Evolutionary conservation across 1,140 invertebrate genomes (phyloP).

Genomic region (Alviniconcha marisindica): DNA sequence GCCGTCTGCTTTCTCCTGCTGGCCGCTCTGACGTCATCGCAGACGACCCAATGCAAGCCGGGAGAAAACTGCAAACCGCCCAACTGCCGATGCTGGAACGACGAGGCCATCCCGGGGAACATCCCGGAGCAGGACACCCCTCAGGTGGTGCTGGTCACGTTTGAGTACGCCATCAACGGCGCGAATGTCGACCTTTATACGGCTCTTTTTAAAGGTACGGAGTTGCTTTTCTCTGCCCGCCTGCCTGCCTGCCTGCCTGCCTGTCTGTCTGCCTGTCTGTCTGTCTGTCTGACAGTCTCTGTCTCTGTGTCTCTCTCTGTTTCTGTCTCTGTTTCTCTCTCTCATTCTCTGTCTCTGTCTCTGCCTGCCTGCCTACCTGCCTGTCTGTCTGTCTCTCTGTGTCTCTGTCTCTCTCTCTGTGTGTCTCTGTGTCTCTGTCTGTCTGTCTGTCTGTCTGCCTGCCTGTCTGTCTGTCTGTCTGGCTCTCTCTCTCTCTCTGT

Average conservation of each 20-base stretch:
- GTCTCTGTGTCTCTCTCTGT: too few relatives aligned
- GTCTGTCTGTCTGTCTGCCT: too few relatives aligned
- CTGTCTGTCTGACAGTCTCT: neutral
- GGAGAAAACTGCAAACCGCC: constrained; percentile 46
- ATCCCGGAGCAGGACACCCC: constrained; percentile 82
- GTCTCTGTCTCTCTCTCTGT: too few relatives aligned
- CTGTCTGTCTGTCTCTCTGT: too few relatives aligned
- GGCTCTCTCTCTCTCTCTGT: too few relatives aligned
- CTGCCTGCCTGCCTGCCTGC: neutral
- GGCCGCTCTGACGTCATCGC: neutral
- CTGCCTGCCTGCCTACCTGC: too few relatives aligned
- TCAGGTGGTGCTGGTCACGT: constrained; percentile 96
- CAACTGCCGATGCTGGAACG: constrained; percentile 52
- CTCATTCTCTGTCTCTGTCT: too few relatives aligned
- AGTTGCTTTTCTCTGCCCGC: neutral
- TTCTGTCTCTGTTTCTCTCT: too few relatives aligned
- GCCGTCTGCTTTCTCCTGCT: neutral
- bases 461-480: too few relatives aligned
- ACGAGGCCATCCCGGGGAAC: constrained; percentile 69
- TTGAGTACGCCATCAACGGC: constrained; percentile 93
- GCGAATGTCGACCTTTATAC: constrained; percentile 1
- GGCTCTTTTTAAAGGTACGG: constrained; percentile 2
- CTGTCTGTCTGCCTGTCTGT: neutral
- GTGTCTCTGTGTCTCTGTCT: too few relatives aligned
- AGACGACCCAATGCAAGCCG: constrained; percentile 17